Base-by-base conservation (phyloP, 2,797 vertebrate genomes). In the Anguilla megastoma region DNA sequence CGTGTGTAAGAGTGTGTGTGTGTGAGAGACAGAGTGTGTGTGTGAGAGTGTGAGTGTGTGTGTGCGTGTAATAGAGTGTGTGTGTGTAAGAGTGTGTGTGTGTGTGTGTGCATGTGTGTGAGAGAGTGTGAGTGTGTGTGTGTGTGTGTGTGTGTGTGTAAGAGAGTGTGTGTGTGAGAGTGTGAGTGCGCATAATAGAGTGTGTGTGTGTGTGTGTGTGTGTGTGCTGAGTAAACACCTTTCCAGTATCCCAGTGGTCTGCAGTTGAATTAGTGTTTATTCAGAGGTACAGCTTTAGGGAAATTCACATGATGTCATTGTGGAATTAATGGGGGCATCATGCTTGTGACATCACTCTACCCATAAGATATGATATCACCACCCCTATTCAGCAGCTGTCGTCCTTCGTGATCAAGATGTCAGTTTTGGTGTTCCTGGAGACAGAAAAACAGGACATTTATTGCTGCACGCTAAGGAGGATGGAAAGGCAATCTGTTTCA, bases 351-450 rank as follows among this genome's bases (percentile, higher is more conserved):
- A n/a, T 82, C 74, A 27, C 9, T 45, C 36, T n/a, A 66, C 79
- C 58, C 2, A 10, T 24, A 16, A 27, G 21, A 10, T 27, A 12
- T 36, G 21, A 12, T 16, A 45, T 48, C n/a, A 6, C 36, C 36
- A 24, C 2, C 33, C 24, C 50, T 89, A 86, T 74, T 95, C 87
- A 93, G 91, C 95, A 95, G 1, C 41, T 82, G 1, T 88, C 92
- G 0, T 95, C 94, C 82, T 83, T 93, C 89, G 91, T 87, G 84
- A 94, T 93, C 91, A 95, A 56, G 71, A 95, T 93, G 83, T 95
- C 93, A 1, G 90, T 69, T 0, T 94, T 94, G 87, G 89, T 92
- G 86, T 90, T 91, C 92, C 94, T 95, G 52, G 7, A 76, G 84
- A 90, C 71, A 88, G 86, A 45, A 85, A 80, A 7, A 9, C 27